A percentile compares a stretch with the other conserved stretches of the same genome.
Conservation (phyloP, 2,797 vertebrate species). For the Muscicapa striata region DNA sequence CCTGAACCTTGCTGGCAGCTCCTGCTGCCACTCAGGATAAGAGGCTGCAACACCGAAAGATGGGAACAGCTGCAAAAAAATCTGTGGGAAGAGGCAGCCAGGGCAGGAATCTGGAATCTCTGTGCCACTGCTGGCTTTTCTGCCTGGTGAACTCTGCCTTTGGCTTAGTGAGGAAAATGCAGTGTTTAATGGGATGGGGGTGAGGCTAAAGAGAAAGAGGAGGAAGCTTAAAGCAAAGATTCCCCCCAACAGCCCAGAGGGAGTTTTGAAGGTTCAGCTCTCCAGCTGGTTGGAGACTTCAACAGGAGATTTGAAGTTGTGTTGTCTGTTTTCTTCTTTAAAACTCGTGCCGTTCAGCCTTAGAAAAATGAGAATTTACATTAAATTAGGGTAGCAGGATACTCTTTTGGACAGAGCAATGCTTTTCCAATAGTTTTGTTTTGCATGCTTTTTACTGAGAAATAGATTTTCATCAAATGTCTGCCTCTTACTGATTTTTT, state of each 20-base stretch:
- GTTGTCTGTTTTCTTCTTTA: fast-evolving
- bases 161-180: neutral
- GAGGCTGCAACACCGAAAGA: neutral
- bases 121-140: neutral
- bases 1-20: neutral
- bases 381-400: neutral
- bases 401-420: neutral
- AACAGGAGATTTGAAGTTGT: neutral
- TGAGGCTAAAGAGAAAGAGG: neutral
- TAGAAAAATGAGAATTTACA: neutral
- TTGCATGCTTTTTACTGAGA: neutral
- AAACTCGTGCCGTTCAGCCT: neutral
- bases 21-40: neutral
- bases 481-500: neutral
- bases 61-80: neutral
- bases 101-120: neutral
- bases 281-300: neutral
- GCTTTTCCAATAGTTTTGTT: neutral
- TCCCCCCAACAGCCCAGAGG: neutral
- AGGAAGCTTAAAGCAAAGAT: neutral
- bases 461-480: neutral
- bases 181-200: neutral
- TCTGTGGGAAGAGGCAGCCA: neutral
- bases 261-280: neutral
- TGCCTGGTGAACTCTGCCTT: neutral